Evolutionary conservation across 2,888 invertebrate species (phyloP), one percentile per base, ranked within the genome.

Genomic region (Chelonus formosanus): DNA sequence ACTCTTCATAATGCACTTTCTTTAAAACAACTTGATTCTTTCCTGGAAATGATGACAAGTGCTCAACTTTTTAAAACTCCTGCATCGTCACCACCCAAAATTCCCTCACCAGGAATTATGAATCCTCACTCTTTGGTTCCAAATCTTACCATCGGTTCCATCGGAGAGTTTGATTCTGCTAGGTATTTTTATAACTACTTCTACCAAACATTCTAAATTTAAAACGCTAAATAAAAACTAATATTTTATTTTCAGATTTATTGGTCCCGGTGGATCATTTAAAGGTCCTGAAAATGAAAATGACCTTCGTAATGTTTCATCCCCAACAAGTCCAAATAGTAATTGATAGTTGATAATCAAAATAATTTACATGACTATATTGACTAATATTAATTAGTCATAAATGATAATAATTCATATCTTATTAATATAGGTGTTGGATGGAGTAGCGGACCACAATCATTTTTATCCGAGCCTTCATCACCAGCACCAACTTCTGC

Each of bases 1-100:
- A 99, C 98, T 3, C 87, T 99, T 68, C 98, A 99, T 88, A 98
- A 99, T 86, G 95, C 97, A 56, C 87, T 98, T 73, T 97, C 97
- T 58, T 87, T 97, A 79, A 90, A 92, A 52, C 96, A 98, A 83
- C 86, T 98, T 77, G 97, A 98, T 84, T 87, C 86, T 53, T 98
- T 97, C 85, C 86, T 98, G 83, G 94, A 94, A 78, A 90, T 91
- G 75, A 94, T 96, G 88, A 93, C 94, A 10, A 87, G 89, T 43
- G 90, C 91, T 61, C 91, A 91, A 65, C 85, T 92, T 73, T 90
- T 90, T 75, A 88, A 90, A 74, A 91, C 92, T 43, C 92, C 94
- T 60, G 89, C 91, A 62, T 89, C 92, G 44, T 88, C 91, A 60
- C 89, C 92, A 67, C 89, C 92, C 10, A 90, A 89, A 75, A 87